phyloP scores from a whole-genome alignment of 2,113 vertebrate genomes.

The Caretta caretta region DNA sequence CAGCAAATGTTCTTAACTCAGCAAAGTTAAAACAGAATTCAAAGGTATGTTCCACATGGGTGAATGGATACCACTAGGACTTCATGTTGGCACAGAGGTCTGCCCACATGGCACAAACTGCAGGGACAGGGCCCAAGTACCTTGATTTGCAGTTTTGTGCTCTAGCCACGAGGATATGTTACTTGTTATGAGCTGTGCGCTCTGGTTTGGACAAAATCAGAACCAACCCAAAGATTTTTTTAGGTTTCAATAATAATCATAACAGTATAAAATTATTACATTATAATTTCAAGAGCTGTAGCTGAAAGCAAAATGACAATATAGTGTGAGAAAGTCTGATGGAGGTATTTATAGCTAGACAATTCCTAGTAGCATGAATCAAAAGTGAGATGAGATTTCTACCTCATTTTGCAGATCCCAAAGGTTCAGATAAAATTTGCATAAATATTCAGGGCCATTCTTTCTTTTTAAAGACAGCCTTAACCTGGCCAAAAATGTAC shows the following conservation, averaged over 20 bases:
- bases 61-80: background rate
- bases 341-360: background rate
- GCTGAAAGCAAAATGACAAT: background rate
- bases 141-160: background rate
- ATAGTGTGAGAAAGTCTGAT: rapidly evolving
- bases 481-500: background rate
- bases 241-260: background rate
- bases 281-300: background rate
- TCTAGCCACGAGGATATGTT: background rate
- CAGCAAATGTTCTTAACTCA: background rate
- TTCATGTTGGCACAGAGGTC: background rate
- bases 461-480: background rate
- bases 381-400: background rate
- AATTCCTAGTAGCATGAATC: rapidly evolving
- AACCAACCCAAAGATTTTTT: background rate
- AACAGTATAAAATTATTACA: background rate
- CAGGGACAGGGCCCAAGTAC: background rate
- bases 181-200: background rate
- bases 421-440: background rate
- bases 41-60: background rate
- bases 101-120: background rate
- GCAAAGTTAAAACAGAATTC: background rate
- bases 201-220: background rate
- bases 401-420: background rate
- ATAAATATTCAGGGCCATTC: background rate